Evolutionary conservation across 2,113 vertebrate genomes (phyloP).

Genomic region (Sinocyclocheilus anophthalmus): DNA sequence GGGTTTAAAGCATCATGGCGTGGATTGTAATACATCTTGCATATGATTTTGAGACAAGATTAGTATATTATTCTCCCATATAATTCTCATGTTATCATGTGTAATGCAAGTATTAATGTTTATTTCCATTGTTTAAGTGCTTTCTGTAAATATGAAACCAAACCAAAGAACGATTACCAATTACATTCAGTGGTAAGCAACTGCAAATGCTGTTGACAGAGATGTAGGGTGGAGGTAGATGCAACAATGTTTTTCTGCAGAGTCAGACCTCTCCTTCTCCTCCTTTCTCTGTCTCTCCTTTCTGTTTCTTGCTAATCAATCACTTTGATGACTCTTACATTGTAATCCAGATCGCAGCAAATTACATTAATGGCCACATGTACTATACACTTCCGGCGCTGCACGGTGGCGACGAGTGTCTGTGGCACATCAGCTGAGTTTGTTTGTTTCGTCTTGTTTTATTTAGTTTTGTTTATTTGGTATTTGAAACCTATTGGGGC

Average conservation of each 20-base stretch:
- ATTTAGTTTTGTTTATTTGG: no score
- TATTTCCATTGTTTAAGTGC: background rate
- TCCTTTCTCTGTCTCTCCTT: background rate
- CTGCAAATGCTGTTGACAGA: background rate
- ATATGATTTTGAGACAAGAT: slow-evolving; percentile 1
- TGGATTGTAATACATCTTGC: background rate
- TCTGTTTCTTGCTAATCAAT: slow-evolving; percentile 12
- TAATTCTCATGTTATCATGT: background rate
- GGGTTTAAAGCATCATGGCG: background rate
- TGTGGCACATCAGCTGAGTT: no score
- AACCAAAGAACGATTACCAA: background rate
- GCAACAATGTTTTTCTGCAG: background rate
- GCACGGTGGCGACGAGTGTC: no score
- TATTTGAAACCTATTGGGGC: no score
- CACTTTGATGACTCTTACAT: slow-evolving; percentile 4
- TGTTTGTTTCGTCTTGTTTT: no score
- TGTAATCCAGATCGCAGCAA: background rate
- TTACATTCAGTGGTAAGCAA: background rate
- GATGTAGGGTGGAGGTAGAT: background rate
- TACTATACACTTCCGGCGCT: no score
- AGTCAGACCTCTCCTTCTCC: background rate
- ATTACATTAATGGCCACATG: slow-evolving; percentile 24
- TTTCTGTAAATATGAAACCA: background rate
- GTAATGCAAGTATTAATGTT: background rate
- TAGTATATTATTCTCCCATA: background rate